A percentile compares a stretch with the other conserved stretches of the same genome.
Evolutionary conservation across 2,113 vertebrate species (phyloP).

Genomic region (Strigops habroptila): DNA sequence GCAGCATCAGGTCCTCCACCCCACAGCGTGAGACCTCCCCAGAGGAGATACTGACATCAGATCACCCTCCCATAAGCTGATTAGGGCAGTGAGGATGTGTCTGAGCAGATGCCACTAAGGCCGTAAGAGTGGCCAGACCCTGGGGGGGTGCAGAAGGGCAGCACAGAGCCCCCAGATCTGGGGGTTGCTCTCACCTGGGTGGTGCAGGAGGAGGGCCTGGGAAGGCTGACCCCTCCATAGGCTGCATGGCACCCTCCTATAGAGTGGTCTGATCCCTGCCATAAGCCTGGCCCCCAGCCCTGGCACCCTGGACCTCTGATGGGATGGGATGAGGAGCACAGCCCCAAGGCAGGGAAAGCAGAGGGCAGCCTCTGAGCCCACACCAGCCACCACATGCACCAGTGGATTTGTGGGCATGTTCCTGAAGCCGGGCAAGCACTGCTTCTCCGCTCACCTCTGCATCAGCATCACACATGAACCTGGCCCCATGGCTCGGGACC

Average conservation of each 20-base stretch:
- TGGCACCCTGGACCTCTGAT: accelerated
- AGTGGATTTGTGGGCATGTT: neutral
- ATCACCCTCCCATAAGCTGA: conserved; percentile 28
- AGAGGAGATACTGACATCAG: neutral
- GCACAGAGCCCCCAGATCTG: neutral
- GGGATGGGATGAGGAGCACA: neutral
- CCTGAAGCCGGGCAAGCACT: neutral
- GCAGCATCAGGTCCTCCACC: neutral
- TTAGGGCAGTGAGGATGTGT: neutral
- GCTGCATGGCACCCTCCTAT: neutral
- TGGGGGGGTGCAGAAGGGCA: neutral
- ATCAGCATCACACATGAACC: neutral
- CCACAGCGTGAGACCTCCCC: neutral
- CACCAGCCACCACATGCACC: neutral
- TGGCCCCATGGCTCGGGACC: accelerated
- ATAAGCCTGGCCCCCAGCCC: neutral
- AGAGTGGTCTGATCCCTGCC: neutral
- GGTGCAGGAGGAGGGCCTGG: neutral
- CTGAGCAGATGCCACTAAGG: neutral
- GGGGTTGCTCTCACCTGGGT: neutral
- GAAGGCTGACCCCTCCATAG: neutral
- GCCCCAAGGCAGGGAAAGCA: neutral
- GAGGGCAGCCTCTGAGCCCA: neutral
- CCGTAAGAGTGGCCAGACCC: neutral
- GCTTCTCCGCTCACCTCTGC: neutral